Base-by-base conservation (phyloP, 2,888 invertebrate genomes). In the Ariolimax columbianus region DNA sequence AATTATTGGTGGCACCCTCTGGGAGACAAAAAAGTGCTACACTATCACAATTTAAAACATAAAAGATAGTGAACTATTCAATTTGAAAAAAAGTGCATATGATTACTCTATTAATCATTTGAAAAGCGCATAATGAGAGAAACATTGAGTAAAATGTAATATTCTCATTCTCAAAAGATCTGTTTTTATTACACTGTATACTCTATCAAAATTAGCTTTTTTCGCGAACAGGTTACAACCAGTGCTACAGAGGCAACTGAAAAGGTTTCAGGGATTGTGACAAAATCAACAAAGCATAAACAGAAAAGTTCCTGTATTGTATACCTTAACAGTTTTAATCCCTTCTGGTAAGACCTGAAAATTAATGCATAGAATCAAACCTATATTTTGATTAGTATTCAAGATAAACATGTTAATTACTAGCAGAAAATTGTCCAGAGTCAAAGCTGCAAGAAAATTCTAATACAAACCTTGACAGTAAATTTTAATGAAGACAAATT, bases 321-420 rank as follows among this genome's bases (percentile, higher is more conserved):
- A 73, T 86, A 88, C 88, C 88, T 88, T 72, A 88, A 68, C 14
- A 88, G 84, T 83, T 87, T 87, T 82, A 88, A 23, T 72, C 87
- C 86, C 59, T 87, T 86, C 68, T 86, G 85, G 85, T 88, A 86
- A 86, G 86, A 86, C 88, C 88, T 88, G 88, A 33, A 86, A 81
- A 43, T n/a, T 43, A 86, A n/a, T 38, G 38, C 26, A 40, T n/a
- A 59, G n/a, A 75, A 26, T 17, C n/a, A 26, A 40, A 72, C 72
- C 26, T 72, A 26, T 72, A 30, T 33, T 11, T 40, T 38, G 26
- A 19, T 40, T 40, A 6, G 14, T 26, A 36, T 40, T 72, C 4
- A 72, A 11, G 7, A 38, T 11, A 26, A 19, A 26, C 26, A 38
- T 26, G 23, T 72, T 6, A 40, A 40, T 7, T 72, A 19, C 0